phyloP scores from a whole-genome alignment of 2,888 invertebrate species.

The Ophion ellenae region DNA sequence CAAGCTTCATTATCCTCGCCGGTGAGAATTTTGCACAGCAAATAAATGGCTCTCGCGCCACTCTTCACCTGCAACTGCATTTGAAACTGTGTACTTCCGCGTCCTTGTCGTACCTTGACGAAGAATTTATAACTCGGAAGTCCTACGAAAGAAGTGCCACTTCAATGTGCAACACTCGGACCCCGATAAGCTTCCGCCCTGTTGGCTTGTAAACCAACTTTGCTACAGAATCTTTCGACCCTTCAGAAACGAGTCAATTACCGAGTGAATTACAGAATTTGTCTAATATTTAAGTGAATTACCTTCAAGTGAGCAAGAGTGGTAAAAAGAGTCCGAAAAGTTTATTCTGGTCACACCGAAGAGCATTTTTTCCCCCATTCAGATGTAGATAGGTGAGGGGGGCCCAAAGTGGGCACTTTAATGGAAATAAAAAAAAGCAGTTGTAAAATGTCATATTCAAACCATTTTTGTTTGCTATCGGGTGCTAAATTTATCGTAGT shows the following conservation, averaged over 20 bases:
- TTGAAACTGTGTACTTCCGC: conserved; percentile 25
- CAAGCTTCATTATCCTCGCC: conserved; percentile 6
- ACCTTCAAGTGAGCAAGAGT: not conserved
- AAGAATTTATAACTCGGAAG: conserved; percentile 33
- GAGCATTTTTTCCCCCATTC: no score
- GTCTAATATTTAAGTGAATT: not conserved
- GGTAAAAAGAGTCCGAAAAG: not conserved
- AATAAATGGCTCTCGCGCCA: conserved; percentile 34
- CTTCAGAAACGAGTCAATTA: not conserved
- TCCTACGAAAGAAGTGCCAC: conserved; percentile 62
- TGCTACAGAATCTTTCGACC: conserved; percentile 9
- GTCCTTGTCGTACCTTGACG: conserved; percentile 23
- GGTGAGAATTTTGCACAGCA: conserved; percentile 21
- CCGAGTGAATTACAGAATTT: not conserved
- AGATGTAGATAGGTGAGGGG: no score
- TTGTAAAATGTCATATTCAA: no score
- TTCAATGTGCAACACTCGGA: conserved; percentile 62
- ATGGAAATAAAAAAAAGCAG: no score
- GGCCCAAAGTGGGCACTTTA: no score
- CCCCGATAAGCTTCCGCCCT: conserved; percentile 60
- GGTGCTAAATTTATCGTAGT: no score
- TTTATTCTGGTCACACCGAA: not conserved
- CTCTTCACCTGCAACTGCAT: conserved; percentile 28
- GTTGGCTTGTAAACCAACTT: conserved; percentile 36
- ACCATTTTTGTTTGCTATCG: no score